Conservation (phyloP, 1,140 invertebrate species). For the Lysiphlebus fabarum region DNA sequence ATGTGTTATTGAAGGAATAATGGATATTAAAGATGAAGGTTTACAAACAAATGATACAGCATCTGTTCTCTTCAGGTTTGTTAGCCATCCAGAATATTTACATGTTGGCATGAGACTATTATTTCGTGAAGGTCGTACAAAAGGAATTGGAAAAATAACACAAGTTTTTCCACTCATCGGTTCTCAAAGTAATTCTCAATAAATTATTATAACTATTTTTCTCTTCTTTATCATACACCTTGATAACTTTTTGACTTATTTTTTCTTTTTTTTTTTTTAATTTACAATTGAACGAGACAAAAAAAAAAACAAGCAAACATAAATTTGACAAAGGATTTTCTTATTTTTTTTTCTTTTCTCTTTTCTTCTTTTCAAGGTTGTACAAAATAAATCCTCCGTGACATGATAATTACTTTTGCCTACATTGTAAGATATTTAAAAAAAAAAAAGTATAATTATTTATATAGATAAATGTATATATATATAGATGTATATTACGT, state of each 20-base stretch:
- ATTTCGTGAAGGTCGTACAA: conserved; percentile 83
- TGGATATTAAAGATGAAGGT: conserved; percentile 55
- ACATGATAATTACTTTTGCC: too few species aligned
- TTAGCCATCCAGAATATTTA: conserved; percentile 89
- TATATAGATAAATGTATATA: conserved; percentile 11
- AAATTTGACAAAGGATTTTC: too few species aligned
- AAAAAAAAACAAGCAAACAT: too few species aligned
- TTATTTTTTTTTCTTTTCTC: too few species aligned
- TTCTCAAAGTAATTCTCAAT: conserved; percentile 34
- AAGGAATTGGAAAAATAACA: conserved; percentile 87
- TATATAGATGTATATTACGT: conserved; percentile 22
- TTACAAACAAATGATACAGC: conserved; percentile 81
- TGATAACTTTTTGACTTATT: too few species aligned
- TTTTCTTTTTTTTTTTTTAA: too few species aligned
- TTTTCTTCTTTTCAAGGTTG: too few species aligned
- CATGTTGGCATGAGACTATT: conserved; percentile 80
- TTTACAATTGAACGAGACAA: too few species aligned
- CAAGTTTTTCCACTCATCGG: conserved; percentile 70
- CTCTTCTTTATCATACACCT: too few species aligned
- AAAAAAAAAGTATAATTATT: conserved; percentile 4
- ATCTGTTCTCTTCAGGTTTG: conserved; percentile 84
- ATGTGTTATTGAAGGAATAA: conserved; percentile 76
- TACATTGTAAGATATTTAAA: neutral
- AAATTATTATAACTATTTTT: conserved; percentile 4
- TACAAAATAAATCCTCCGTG: too few species aligned